These are phyloP conservation scores for Periophthalmus magnuspinnatus DNA, from an alignment of 2,797 vertebrate genomes.

Conservation along the genomic window DNA sequence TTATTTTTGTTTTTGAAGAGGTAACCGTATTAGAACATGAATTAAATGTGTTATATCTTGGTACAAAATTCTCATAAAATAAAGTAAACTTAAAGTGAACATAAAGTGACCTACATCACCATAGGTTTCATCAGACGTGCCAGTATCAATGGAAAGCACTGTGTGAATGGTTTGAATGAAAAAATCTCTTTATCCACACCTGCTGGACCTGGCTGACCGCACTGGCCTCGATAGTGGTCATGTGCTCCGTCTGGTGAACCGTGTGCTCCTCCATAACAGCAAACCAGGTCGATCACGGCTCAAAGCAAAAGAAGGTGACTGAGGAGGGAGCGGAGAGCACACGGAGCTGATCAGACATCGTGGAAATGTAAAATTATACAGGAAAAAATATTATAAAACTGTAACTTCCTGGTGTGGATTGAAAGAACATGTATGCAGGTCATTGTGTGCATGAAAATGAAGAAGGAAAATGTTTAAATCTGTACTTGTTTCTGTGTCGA, in stretches of 20 bases:
- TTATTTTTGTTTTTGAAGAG: no score
- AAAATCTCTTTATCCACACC: constrained; percentile 62
- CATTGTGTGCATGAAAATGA: no score
- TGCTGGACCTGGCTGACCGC: constrained; percentile 90
- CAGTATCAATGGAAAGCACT: not conserved
- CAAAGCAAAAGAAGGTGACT: constrained; percentile 40
- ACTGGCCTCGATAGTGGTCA: constrained; percentile 95
- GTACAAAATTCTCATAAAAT: no score
- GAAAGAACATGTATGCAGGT: no score
- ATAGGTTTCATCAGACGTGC: not conserved
- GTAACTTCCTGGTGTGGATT: no score
- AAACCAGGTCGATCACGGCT: constrained; percentile 44
- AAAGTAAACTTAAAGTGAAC: no score
- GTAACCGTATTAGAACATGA: no score
- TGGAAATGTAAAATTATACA: not conserved
- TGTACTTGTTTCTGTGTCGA: no score
- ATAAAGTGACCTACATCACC: not conserved
- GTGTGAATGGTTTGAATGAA: not conserved
- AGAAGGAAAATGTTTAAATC: no score
- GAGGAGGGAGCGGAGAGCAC: constrained; percentile 6
- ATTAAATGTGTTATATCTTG: no score
- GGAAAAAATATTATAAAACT: no score
- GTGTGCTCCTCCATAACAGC: constrained; percentile 90
- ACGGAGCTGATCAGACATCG: not conserved
- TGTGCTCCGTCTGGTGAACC: constrained; percentile 89